Base-by-base conservation (phyloP, 2,797 vertebrate genomes). In the Sebastes glaucus region DNA sequence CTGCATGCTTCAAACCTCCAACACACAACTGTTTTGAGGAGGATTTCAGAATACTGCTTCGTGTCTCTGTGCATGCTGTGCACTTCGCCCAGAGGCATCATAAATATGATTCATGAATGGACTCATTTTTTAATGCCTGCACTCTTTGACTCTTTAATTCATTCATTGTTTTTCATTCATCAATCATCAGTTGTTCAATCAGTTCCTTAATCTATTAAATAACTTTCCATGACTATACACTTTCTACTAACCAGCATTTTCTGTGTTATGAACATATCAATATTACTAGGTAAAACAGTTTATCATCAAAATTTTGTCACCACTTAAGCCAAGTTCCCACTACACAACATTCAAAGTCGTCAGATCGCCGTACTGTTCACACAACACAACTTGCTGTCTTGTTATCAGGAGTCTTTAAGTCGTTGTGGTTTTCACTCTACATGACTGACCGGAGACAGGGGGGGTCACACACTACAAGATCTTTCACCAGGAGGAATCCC, bases 11-110 rank as follows among this genome's bases (percentile, higher is more conserved):
- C 38, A 77, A 69, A 71, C 30, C 5, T 62, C 14, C 25, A 65
- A 79, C 66, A 55, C 52, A 22, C 64, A 75, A 78, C n/a, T 25
- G 30, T 42, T 67, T 53, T 82, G 16, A 28, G 60, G 46, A 74
- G 23, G 62, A 27, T 66, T 63, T 74, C 72, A 32, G 55, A 79
- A 77, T 64, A 69, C 20, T 72, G 69, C 53, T 59, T 61, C 23
- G 30, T 18, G 62, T 75, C 10, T 61, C 30, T 13, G 35, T 71
- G 42, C 38, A 62, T 60, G 59, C 80, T 63, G 32, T 72, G 49
- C 52, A 59, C 30, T 53, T 82, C 23, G 18, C 35, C 59, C 77
- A n/a, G 4, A 27, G 55, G 69, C 25, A 8, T 81, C 53, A 1
- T 55, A 27, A 73, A 64, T 64, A 28, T 65, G 68, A 75, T 71